phyloP scores from a whole-genome alignment of 64 coral and sea anemone genomes.

The Pachyseris speciosa region DNA sequence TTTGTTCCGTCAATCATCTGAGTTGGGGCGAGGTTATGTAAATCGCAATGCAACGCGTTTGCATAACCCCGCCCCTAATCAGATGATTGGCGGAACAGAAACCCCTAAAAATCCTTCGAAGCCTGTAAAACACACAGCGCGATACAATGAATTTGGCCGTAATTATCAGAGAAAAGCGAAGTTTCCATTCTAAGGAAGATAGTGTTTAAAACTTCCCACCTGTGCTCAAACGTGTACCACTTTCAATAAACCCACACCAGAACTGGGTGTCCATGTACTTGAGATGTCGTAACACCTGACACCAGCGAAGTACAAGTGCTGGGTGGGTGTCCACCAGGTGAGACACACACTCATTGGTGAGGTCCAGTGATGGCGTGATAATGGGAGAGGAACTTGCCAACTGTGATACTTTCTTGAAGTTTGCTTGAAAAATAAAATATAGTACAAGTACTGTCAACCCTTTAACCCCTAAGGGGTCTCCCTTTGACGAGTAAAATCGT shows the following conservation, averaged over 20 bases:
- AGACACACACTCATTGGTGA: slow-evolving; percentile 56
- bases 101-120: too few relatives aligned
- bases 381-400: slow-evolving; percentile 17
- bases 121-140: too few relatives aligned
- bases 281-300: slow-evolving; percentile 66
- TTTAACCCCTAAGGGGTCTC: too few relatives aligned
- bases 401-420: slow-evolving; percentile 72
- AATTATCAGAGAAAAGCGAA: too few relatives aligned
- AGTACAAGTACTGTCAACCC: too few relatives aligned
- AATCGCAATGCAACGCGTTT: too few relatives aligned
- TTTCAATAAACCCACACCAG: slow-evolving; percentile 80
- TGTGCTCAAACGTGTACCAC: slow-evolving; percentile 35
- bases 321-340: slow-evolving; percentile 67
- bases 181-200: background rate
- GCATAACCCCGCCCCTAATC: too few relatives aligned
- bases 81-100: too few relatives aligned
- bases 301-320: slow-evolving; percentile 76
- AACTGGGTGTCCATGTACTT: slow-evolving; percentile 61
- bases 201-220: background rate
- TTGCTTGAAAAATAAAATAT: slow-evolving; percentile 29
- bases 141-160: too few relatives aligned
- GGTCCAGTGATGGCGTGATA: slow-evolving; percentile 15
- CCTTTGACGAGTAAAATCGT: too few relatives aligned
- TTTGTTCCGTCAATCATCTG: too few relatives aligned
- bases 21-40: too few relatives aligned